Percentiles rank a stretch among this genome's conserved stretches.
Conservation (phyloP, 1,140 invertebrate species). For the Lanistes nyassanus region DNA sequence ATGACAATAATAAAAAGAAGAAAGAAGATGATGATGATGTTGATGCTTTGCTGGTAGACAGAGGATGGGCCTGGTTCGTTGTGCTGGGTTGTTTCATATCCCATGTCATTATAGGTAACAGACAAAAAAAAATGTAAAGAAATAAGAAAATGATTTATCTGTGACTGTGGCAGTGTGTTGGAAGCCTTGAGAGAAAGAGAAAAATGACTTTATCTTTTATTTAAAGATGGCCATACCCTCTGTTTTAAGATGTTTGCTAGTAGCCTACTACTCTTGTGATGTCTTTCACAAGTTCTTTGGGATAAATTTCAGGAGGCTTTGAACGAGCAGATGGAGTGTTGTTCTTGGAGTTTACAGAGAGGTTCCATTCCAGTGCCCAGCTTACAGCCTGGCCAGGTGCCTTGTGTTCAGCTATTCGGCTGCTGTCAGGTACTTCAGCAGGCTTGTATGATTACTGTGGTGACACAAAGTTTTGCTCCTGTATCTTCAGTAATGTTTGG, state of each 20-base stretch:
- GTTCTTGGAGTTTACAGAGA: conserved; percentile 45
- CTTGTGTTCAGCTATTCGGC: neutral
- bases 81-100: conserved; percentile 34
- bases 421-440: neutral
- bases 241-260: neutral
- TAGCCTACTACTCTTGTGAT: neutral
- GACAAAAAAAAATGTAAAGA: neutral
- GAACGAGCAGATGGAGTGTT: conserved; percentile 54
- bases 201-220: neutral
- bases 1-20: too few species aligned
- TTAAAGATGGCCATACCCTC: too few species aligned
- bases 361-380: conserved; percentile 41
- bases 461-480: neutral
- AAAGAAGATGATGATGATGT: neutral
- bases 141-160: neutral
- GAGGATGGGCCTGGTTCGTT: conserved; percentile 40
- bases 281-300: too few species aligned
- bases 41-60: conserved; percentile 17
- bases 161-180: neutral
- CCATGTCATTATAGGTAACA: conserved; percentile 38
- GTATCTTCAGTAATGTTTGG: neutral
- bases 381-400: conserved; percentile 29
- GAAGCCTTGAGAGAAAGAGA: neutral
- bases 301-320: conserved; percentile 42
- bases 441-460: neutral